Base-by-base conservation (phyloP, 2,113 vertebrate genomes). In the Clarias batrachus region DNA sequence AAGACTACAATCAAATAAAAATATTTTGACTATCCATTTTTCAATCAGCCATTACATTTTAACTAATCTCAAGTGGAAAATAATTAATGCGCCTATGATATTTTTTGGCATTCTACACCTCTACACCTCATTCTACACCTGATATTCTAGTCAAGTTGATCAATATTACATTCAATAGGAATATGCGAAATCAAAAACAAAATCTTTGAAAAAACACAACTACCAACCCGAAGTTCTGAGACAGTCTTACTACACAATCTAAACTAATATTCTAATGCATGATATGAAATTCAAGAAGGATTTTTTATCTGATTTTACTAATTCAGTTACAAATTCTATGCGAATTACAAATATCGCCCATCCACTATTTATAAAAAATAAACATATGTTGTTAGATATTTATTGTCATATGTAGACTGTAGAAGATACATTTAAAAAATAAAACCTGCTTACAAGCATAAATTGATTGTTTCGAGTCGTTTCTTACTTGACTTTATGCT, bases 401-500 rank as follows among this genome's bases (percentile, higher is more conserved):
- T 74, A 74, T 52, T 41, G 11, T 33, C 0, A 70, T 70, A 0
- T 10, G 19, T 76, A 25, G 41, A 52, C 52, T 13, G 21, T 76
- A 25, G 12, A 52, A n/a, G 11, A 25, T 52, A 41, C 37, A 48
- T 4, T 74, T 48, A 23, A 52, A 52, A 5, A 25, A 25, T 74
- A 13, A 52, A 52, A 52, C 6, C 23, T 11, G 4, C 3, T 76
- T 56, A 14, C 25, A n/a, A 16, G 48, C 27, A 56, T 56, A 8
- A 56, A 77, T 14, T 14, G 33, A 74, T 52, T 25, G 23, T 37
- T 19, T 25, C 7, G 23, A 12, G 21, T 74, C 0, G 54, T n/a
- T 23, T 71, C 89, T 90, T 91, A 92, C 91, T 88, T 90, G 87
- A 68, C 62, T 92, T 52, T 52, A 91, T 76, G 54, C 73, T 14